phyloP scores from a whole-genome alignment of 2,113 vertebrate species.

The Chlamydotis undulata region DNA sequence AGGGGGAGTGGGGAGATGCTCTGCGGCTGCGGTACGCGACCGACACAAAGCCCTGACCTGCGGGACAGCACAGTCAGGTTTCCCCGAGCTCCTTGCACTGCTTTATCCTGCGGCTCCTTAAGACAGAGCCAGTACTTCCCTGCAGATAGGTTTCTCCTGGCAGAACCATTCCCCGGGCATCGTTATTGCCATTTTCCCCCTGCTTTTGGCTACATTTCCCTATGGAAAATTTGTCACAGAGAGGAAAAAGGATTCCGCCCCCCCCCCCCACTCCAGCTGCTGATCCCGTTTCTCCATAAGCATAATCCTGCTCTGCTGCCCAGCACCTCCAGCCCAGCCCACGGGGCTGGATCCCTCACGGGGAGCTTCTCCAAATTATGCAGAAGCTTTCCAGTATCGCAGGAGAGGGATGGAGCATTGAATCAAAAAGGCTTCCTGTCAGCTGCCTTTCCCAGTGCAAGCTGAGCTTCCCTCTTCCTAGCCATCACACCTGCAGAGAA shows the following conservation, averaged over 20 bases:
- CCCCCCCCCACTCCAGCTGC: not conserved
- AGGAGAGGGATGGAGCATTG: not conserved
- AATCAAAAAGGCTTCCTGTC: not conserved
- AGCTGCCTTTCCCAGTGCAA: not conserved
- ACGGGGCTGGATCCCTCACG: rapidly evolving
- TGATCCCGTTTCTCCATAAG: not conserved
- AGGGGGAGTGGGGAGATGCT: too few relatives aligned
- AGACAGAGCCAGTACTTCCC: not conserved
- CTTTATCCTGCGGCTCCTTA: not conserved
- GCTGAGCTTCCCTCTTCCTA: not conserved
- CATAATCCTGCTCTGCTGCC: not conserved
- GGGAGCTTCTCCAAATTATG: not conserved
- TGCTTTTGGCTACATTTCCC: not conserved
- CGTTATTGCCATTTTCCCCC: not conserved
- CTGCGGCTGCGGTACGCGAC: not conserved
- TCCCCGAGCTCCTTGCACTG: not conserved
- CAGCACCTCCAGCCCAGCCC: not conserved
- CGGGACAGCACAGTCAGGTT: not conserved
- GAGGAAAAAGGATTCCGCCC: not conserved
- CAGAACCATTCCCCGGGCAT: not conserved
- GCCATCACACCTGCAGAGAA: not conserved
- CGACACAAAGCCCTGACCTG: not conserved
- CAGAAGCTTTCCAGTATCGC: not conserved
- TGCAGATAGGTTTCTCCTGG: not conserved
- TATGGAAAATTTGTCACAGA: rapidly evolving